Conservation (phyloP, 2,113 vertebrate genomes). For the Melanerpes aurifrons region DNA sequence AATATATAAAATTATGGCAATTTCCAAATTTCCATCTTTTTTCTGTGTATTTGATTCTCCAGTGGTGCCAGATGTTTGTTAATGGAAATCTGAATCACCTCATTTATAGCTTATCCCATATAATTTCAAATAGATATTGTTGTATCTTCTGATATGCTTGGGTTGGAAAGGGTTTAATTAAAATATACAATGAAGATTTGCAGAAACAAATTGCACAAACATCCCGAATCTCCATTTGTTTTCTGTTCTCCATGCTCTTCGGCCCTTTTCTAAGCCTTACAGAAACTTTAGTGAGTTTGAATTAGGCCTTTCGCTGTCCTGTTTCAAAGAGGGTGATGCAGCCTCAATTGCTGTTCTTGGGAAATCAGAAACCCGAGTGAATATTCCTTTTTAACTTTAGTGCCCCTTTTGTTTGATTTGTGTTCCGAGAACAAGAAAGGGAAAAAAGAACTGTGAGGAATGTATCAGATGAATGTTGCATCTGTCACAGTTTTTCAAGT, state of each 20-base stretch:
- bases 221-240: neutral
- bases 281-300: neutral
- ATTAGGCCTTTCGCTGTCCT: neutral
- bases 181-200: neutral
- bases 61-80: neutral
- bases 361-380: neutral
- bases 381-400: neutral
- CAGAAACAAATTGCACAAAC: neutral
- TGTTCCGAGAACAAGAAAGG: neutral
- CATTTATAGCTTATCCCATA: neutral
- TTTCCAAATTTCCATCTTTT: neutral
- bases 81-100: neutral
- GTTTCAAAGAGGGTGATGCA: neutral
- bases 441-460: neutral
- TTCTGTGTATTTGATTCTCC: neutral
- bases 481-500: neutral
- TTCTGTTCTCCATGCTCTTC: neutral
- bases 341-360: neutral
- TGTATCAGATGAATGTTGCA: neutral
- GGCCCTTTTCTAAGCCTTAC: neutral
- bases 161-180: neutral
- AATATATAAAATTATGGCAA: neutral
- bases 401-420: neutral
- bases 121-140: neutral
- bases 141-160: neutral